Evolutionary conservation across 2,797 vertebrate species (phyloP).

Genomic region (Sylvia borin): DNA sequence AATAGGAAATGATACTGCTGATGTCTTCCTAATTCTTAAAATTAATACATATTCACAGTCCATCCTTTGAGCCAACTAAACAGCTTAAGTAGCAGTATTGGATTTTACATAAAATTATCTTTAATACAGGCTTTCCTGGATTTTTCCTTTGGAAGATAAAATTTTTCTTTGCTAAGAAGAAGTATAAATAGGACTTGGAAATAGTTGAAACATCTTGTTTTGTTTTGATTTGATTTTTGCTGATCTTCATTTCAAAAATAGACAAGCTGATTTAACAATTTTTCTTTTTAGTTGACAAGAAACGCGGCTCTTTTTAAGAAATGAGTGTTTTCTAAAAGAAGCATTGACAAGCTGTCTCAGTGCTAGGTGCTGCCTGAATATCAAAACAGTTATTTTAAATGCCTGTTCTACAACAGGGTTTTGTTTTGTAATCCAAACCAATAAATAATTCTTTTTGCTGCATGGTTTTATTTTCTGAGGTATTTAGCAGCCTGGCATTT

Average conservation of each 20-base stretch:
- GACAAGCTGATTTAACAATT: conserved; percentile 49
- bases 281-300: conserved; percentile 51
- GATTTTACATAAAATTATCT: not conserved
- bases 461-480: conserved; percentile 5
- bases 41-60: not conserved
- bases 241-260: conserved; percentile 46
- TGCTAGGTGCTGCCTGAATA: conserved; percentile 29
- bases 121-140: not conserved
- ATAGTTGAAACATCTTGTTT: conserved; percentile 15
- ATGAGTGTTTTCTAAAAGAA: conserved; percentile 17
- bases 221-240: conserved; percentile 43
- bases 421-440: conserved; percentile 1
- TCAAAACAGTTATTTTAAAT: conserved; percentile 50
- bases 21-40: not conserved
- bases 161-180: not conserved
- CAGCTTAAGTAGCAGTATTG: not conserved
- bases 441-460: conserved; percentile 21
- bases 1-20: not conserved
- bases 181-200: conserved; percentile 25
- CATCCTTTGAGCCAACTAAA: not conserved
- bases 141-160: not conserved
- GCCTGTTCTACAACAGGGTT: not conserved
- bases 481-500: conserved; percentile 31
- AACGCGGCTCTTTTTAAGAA: not conserved
- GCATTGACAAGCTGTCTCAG: conserved; percentile 47